These are phyloP conservation scores for Bubo scandiacus DNA, from an alignment of 2,113 vertebrate species.

Conservation along the genomic window DNA sequence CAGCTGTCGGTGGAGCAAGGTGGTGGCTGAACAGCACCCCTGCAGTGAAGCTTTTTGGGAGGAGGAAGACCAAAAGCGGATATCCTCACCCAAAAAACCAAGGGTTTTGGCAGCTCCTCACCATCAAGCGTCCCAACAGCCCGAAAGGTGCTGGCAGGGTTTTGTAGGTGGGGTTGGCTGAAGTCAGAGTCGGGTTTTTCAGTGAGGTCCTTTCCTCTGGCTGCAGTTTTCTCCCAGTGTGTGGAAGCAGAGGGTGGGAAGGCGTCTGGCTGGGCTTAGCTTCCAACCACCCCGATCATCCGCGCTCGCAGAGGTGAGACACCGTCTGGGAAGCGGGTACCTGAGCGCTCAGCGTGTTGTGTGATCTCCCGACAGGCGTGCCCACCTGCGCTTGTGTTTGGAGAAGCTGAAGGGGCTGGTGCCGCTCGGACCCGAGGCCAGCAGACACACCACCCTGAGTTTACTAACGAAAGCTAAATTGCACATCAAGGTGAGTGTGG, in stretches of 20 bases:
- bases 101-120: background rate
- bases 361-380: conserved; percentile 75
- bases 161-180: fast-evolving
- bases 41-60: background rate
- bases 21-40: background rate
- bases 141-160: background rate
- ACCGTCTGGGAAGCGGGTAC: fast-evolving
- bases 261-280: background rate
- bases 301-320: fast-evolving
- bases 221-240: fast-evolving
- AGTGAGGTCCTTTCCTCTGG: background rate
- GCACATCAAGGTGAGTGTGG: conserved; percentile 87
- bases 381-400: conserved; percentile 90
- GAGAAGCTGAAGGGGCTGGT: conserved; percentile 93
- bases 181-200: background rate
- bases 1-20: background rate
- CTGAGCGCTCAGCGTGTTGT: fast-evolving
- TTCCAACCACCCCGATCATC: background rate
- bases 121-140: background rate
- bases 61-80: background rate
- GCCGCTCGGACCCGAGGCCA: conserved; percentile 86
- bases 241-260: background rate
- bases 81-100: fast-evolving
- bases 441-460: conserved; percentile 91
- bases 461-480: conserved; percentile 90